A percentile compares a stretch with the other conserved stretches of the same genome.
Conservation (phyloP, 2,888 invertebrate species). For the Synergus laeviventris region DNA sequence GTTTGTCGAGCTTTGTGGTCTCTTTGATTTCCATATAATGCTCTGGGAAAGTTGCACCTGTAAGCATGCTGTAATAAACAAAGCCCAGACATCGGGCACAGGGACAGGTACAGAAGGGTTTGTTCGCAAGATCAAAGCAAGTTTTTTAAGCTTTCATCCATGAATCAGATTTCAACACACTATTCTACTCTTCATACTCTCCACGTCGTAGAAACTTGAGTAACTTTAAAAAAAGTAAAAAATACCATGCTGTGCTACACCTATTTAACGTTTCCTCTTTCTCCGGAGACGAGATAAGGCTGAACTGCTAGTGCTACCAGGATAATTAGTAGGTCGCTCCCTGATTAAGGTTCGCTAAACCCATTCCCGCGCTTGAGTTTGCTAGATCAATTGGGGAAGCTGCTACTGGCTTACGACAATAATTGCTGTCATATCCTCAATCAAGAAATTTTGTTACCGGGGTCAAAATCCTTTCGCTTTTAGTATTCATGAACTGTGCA, state of each 20-base stretch:
- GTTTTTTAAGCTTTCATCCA: conserved; percentile 53
- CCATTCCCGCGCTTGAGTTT: conserved; percentile 49
- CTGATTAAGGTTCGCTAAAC: conserved; percentile 66
- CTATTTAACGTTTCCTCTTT: conserved; percentile 45
- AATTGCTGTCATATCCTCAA: conserved; percentile 12
- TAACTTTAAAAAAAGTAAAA: conserved; percentile 30
- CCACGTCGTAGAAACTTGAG: neutral
- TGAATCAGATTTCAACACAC: conserved; percentile 31
- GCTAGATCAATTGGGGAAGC: conserved; percentile 54
- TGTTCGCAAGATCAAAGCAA: conserved; percentile 61
- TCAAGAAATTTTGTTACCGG: conserved; percentile 10
- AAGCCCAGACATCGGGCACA: conserved; percentile 6
- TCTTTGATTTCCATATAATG: conserved; percentile 51
- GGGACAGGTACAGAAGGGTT: conserved; percentile 35
- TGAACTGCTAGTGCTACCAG: conserved; percentile 43
- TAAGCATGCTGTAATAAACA: conserved; percentile 10
- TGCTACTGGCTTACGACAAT: conserved; percentile 14
- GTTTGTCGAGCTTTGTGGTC: conserved; percentile 14
- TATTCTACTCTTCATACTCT: neutral
- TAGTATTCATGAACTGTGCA: conserved; percentile 1
- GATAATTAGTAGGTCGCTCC: conserved; percentile 67
- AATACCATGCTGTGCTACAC: conserved; percentile 32
- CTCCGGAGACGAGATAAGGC: conserved; percentile 41
- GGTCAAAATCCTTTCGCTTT: conserved; percentile 5
- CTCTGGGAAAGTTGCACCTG: conserved; percentile 40